Conservation (phyloP, 2,113 vertebrate genomes). For the Pongo abelii region DNA sequence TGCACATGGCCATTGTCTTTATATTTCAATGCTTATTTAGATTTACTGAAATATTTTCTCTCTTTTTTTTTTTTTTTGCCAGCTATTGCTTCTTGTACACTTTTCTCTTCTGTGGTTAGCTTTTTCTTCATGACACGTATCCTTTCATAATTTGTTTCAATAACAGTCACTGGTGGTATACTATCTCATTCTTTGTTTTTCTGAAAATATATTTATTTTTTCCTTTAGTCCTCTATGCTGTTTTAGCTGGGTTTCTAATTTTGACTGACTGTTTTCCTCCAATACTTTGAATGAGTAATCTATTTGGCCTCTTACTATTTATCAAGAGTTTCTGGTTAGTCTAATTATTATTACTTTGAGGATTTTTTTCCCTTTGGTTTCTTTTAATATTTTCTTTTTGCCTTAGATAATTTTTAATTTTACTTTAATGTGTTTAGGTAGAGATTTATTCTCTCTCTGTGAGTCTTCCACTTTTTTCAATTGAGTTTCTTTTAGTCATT, state of each 20-base stretch:
- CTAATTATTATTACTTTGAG: not conserved
- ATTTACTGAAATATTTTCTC: not conserved
- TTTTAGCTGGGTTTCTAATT: not conserved
- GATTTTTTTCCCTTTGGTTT: not conserved
- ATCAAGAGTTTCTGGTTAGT: not conserved
- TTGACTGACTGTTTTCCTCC: not conserved
- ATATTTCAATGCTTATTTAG: not conserved
- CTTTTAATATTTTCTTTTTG: not conserved
- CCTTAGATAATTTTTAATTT: not conserved
- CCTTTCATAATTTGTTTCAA: not conserved
- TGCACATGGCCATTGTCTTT: not conserved
- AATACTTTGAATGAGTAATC: not conserved
- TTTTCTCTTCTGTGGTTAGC: not conserved
- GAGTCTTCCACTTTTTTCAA: not conserved
- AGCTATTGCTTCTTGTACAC: not conserved
- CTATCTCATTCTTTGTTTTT: not conserved
- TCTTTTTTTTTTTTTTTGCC: not conserved
- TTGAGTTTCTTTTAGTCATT: not conserved
- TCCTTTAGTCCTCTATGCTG: not conserved
- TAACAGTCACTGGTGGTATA: not conserved
- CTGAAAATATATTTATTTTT: not conserved
- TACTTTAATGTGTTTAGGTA: not conserved
- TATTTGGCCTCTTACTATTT: not conserved
- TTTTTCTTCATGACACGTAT: not conserved
- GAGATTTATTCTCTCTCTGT: constrained; percentile 10